Evolutionary conservation across 2,888 invertebrate genomes (phyloP), one percentile per base, ranked within the genome.

Genomic region (Dynastes tityus): DNA sequence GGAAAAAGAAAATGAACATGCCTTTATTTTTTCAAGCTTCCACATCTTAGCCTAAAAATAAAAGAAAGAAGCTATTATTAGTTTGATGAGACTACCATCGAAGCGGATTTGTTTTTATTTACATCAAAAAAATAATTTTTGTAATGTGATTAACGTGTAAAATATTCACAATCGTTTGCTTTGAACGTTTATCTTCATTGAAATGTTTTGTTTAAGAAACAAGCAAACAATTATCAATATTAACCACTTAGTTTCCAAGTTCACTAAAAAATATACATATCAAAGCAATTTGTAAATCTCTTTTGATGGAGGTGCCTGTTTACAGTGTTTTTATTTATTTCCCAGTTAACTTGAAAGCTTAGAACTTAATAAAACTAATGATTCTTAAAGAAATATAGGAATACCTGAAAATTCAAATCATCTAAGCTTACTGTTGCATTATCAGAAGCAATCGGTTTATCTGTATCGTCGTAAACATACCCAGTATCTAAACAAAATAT

Each of bases 11-110:
- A 67, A 55, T 68, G 49, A 71, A 92, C 92, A 90, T 92, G 91
- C 92, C 92, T 92, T 92, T 87, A 89, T 88, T 88, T 88, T 90
- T 88, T 91, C 91, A 89, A 91, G 89, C 88, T 90, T 89, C 90
- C 89, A 89, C 88, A 92, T 89, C 88, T 89, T 89, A 85, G 89
- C 92, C 91, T 92, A 91, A 88, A 91, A 91, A 89, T 86, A 88
- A 88, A 89, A 84, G 80, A 83, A 81, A 80, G 79, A 83, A 82
- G 79, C 79, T 79, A 84, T 83, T 84, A 84, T 83, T 79, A 75
- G 16, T 76, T 67, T 29, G 55, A 55, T 55, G 8, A 45, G 8
- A 49, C 55, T 61, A 74, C 76, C 8, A 77, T 29, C 13, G 29
- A 73, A 55, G 49, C 40, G 67, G 6, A 67, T 29, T 29, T 32